Evolutionary conservation across 2,113 vertebrate species (phyloP), one percentile per base, ranked within the genome.

Genomic region (Entelurus aequoreus): DNA sequence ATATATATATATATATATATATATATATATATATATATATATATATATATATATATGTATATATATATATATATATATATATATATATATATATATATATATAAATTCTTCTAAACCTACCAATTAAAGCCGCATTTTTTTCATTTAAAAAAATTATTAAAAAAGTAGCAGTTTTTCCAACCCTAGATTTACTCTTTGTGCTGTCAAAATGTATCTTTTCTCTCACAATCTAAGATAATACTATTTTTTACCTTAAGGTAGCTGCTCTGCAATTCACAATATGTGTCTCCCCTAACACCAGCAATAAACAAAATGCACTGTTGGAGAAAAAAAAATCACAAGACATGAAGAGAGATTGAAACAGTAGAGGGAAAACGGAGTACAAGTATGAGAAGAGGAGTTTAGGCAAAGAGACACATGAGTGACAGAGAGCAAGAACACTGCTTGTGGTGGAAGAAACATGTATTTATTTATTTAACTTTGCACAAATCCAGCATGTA

Each of bases 401-500:
- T 21, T 13, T 35, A 48, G 37, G 46, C 37, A 50, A 54, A 48
- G 37, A 37, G 66, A 67, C 69, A 78, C 80, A 72, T 75, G 62
- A 77, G 19, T 36, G 48, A 49, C 58, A 46, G 62, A 48, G 28
- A 67, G 50, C 36, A 37, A 62, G 52, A 60, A 49, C 64, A 8
- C 10, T 16, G 60, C 21, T 71, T 13, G 60, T 62, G 67, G 49
- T 72, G 64, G 55, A 65, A 54, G 63, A 76, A 65, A 54, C 47
- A 21, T 36, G 62, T 48, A 40, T 58, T 82, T 80, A 77, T 85
- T 81, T 81, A 77, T 84, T 82, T 81, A 79, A 85, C 74, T 80
- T 62, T 52, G 68, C 63, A 78, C 69, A 79, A 81, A 77, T 73
- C 53, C 72, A 59, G 66, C 68, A 75, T 82, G 82, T 86, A 78